Conservation (phyloP, 2,113 vertebrate species). For the Anoplopoma fimbria region DNA sequence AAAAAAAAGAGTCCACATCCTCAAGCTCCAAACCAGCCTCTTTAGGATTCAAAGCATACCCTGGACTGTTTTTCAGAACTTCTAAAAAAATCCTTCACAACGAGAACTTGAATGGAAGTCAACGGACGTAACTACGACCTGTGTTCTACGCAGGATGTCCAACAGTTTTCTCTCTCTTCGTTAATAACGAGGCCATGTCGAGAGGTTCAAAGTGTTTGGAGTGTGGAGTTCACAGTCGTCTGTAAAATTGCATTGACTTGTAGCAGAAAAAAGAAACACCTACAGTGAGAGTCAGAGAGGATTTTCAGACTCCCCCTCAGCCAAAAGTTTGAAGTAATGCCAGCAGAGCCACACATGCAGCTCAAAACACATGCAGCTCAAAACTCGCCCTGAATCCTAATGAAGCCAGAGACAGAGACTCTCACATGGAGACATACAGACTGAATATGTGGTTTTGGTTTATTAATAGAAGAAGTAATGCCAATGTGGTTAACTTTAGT, state of each 20-base stretch:
- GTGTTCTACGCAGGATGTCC: neutral
- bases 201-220: slow-evolving; percentile 16
- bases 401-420: neutral
- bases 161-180: neutral
- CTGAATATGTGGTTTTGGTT: neutral
- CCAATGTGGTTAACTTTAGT: neutral
- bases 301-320: neutral
- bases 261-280: neutral
- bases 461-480: neutral
- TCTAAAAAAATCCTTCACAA: neutral
- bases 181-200: neutral
- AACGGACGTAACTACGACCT: neutral
- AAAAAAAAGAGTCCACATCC: neutral
- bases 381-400: slow-evolving; percentile 3
- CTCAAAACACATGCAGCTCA: neutral
- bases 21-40: neutral
- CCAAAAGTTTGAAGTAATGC: slow-evolving; percentile 16
- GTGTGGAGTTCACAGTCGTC: slow-evolving; percentile 2
- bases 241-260: slow-evolving; percentile 24
- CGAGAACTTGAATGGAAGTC: neutral
- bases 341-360: slow-evolving; percentile 1
- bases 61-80: neutral
- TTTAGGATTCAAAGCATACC: neutral
- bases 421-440: neutral
- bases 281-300: neutral